phyloP scores from a whole-genome alignment of 2,113 vertebrate species.

The Onychorhynchus coronatus region DNA sequence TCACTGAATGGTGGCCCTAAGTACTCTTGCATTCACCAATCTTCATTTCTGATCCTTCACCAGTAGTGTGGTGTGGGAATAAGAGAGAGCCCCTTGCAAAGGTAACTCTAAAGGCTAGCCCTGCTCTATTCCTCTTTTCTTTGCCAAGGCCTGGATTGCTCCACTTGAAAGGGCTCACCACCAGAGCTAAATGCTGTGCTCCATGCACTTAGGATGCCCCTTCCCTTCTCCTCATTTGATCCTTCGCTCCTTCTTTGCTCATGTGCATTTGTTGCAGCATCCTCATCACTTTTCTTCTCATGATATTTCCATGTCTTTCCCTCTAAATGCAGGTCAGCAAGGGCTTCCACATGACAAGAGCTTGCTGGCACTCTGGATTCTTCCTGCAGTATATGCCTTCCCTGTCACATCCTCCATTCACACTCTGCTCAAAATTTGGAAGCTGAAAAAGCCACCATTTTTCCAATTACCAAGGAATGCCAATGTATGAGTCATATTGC shows the following conservation, averaged over 20 bases:
- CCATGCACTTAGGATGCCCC: accelerated
- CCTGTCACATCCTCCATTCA: background rate
- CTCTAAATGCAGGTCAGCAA: background rate
- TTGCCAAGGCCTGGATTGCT: background rate
- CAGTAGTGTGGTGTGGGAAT: background rate
- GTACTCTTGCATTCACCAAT: background rate
- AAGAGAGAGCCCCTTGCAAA: background rate
- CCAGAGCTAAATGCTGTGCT: background rate
- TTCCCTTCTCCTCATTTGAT: background rate
- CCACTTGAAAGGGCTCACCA: background rate
- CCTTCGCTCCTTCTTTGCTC: background rate
- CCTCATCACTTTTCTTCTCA: background rate
- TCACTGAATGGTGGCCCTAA: background rate
- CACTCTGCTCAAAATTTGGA: background rate
- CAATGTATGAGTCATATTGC: background rate
- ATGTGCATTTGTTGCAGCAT: background rate
- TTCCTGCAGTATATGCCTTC: background rate
- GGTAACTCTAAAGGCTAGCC: background rate
- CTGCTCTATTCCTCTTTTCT: background rate
- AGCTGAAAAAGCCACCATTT: background rate
- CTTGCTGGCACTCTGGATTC: background rate
- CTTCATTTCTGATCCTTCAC: background rate
- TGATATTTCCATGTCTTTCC: background rate
- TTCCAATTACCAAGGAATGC: background rate
- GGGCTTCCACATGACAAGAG: background rate